Conservation (phyloP, 2,113 vertebrate genomes). For the Podarcis raffonei region DNA sequence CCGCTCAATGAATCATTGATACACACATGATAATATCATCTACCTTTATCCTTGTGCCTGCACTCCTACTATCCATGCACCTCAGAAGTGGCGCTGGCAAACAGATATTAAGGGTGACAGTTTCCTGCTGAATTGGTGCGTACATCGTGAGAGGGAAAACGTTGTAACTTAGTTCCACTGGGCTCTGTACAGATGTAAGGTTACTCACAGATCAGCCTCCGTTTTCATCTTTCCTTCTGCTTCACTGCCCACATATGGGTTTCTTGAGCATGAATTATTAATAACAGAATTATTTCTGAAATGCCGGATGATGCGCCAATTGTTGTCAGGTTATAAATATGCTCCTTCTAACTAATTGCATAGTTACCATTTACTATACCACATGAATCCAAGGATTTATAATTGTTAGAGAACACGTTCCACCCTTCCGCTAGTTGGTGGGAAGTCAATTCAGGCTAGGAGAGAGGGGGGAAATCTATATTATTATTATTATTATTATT, state of each 20-base stretch:
- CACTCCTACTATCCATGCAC: slow-evolving; percentile 43
- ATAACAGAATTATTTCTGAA: slow-evolving; percentile 84
- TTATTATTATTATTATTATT: neutral
- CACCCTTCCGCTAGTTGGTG: slow-evolving; percentile 27
- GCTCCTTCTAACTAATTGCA: slow-evolving; percentile 85
- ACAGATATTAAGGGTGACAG: slow-evolving; percentile 56
- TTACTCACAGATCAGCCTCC: slow-evolving; percentile 73
- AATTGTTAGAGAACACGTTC: slow-evolving; percentile 64
- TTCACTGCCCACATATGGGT: slow-evolving; percentile 78
- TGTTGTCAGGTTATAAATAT: slow-evolving; percentile 90
- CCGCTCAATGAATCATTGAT: neutral
- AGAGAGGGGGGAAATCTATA: neutral
- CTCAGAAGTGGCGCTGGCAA: slow-evolving; percentile 51
- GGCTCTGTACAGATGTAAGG: slow-evolving; percentile 72
- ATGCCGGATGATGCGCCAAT: slow-evolving; percentile 84
- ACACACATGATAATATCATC: fast-evolving
- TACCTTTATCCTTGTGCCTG: neutral
- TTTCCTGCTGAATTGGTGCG: slow-evolving; percentile 67
- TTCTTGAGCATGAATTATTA: slow-evolving; percentile 86
- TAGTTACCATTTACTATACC: slow-evolving; percentile 77
- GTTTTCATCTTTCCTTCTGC: slow-evolving; percentile 73
- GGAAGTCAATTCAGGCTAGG: slow-evolving; percentile 29
- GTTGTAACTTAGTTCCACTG: slow-evolving; percentile 59
- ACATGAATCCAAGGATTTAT: slow-evolving; percentile 67
- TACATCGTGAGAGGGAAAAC: slow-evolving; percentile 59